phyloP scores from a whole-genome alignment of 35 echinoderm and acorn worm species.

The Amphiura filiformis region DNA sequence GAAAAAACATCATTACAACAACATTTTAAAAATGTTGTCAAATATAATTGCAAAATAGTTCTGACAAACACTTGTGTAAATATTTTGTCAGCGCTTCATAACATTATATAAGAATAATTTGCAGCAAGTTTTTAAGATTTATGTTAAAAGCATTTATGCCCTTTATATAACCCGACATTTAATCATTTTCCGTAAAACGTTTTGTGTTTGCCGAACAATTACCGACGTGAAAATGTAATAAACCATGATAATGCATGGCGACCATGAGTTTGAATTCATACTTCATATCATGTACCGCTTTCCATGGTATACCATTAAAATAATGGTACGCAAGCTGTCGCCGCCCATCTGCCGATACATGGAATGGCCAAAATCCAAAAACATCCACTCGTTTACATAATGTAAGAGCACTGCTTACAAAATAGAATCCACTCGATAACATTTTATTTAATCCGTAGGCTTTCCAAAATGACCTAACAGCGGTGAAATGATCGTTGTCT shows the following conservation, averaged over 20 bases:
- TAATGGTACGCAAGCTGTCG: neutral
- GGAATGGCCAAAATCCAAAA: neutral
- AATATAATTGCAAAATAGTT: too few relatives aligned
- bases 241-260: neutral
- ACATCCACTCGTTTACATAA: neutral
- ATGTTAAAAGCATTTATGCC: too few relatives aligned
- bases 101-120: too few relatives aligned
- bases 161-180: too few relatives aligned
- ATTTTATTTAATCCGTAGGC: neutral
- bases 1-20: too few relatives aligned
- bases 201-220: too few relatives aligned
- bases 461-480: neutral
- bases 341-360: neutral
- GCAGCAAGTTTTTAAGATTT: too few relatives aligned
- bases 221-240: neutral
- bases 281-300: neutral
- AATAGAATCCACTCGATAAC: neutral
- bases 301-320: neutral
- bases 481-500: neutral
- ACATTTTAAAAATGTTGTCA: too few relatives aligned
- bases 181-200: too few relatives aligned
- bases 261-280: neutral
- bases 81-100: too few relatives aligned
- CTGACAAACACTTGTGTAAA: too few relatives aligned
- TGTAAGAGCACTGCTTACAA: neutral